These are phyloP conservation scores for Hirundo rustica DNA, from an alignment of 2,797 vertebrate species.

Conservation along the genomic window DNA sequence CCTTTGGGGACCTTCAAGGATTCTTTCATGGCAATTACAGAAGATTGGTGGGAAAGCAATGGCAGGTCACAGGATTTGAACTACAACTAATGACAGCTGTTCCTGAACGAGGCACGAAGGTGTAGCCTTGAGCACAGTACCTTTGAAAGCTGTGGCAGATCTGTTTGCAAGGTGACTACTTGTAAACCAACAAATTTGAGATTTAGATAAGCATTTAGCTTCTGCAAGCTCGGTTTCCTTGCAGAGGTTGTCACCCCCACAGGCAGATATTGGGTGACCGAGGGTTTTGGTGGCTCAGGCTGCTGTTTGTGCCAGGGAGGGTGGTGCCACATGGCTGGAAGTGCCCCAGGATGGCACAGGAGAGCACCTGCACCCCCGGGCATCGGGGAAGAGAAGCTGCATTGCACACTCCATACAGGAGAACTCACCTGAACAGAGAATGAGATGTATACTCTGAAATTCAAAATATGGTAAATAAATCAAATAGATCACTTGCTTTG, in stretches of 20 bases:
- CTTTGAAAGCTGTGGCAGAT: neutral
- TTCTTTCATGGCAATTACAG: neutral
- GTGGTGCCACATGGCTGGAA: neutral
- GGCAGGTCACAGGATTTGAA: neutral
- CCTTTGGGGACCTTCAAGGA: neutral
- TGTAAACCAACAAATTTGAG: neutral
- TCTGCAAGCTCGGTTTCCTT: accelerated
- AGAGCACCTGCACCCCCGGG: neutral
- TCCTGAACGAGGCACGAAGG: neutral
- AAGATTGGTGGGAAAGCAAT: neutral
- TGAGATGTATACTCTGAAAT: neutral
- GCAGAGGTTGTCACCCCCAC: neutral
- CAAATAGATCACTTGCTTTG: too few species aligned
- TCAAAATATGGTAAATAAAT: neutral
- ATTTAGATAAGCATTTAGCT: neutral
- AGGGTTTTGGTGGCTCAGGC: too few species aligned
- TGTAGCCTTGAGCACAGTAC: neutral
- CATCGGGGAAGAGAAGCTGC: neutral
- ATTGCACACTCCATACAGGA: accelerated
- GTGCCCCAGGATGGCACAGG: neutral
- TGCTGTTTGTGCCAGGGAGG: neutral
- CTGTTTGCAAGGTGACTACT: neutral
- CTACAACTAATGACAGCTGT: neutral
- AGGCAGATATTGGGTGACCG: accelerated
- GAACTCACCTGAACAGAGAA: neutral